Evolutionary conservation across 2,113 vertebrate genomes (phyloP), one percentile per base, ranked within the genome.

Genomic region (Engystomops pustulosus): DNA sequence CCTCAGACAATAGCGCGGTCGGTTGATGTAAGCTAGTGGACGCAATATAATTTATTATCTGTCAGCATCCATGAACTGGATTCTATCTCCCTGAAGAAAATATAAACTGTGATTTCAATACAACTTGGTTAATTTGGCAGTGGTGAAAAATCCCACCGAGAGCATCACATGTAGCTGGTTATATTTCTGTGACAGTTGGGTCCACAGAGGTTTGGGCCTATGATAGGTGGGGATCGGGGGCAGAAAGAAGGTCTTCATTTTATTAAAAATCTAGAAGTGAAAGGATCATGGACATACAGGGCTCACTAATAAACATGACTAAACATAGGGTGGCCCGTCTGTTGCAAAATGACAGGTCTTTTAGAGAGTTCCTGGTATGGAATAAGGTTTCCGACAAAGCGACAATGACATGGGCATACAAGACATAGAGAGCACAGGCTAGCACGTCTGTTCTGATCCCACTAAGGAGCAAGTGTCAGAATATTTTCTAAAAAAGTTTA

Each of bases 11-110:
- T 79, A 58, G 62, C 83, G 34, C 49, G 62, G 74, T 58, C 75
- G 69, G n/a, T 44, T 70, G 83, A 79, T 70, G 74, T 32, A 18
- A 32, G 32, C 62, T 70, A 79, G 74, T 85, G 75, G 74, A 79
- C 36, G 75, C 47, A 85, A 79, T 85, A 79, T 85, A 85, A 85
- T 85, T 78, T 85, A 85, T 85, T 85, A 85, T 79, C 75, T 85
- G 83, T 85, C 83, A 85, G 83, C 75, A 78, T 85, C 62, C 83
- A 85, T 85, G 74, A 79, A 75, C 74, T 53, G 68, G 45, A 85
- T 55, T 58, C 60, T 78, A 70, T 69, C 74, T 84, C 74, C 41
- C 34, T 23, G 47, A 78, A 27, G 45, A 58, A 85, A 79, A 68
- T 58, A 79, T 27, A 85, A 83, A 76, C 51, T 41, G 49, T 18